Conservation (phyloP, 2,888 invertebrate genomes). For the Hymenopus coronatus region DNA sequence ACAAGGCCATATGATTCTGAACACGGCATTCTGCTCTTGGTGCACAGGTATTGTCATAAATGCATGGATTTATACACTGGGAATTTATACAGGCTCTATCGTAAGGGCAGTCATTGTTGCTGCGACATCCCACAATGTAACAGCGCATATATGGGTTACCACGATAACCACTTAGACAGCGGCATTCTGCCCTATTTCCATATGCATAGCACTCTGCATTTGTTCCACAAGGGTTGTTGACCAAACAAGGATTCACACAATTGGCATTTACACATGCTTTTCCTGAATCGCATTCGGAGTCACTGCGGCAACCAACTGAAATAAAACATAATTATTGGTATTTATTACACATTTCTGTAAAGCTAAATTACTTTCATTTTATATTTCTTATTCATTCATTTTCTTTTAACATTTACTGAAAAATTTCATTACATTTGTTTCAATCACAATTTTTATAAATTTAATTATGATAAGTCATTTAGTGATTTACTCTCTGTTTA, state of each 20-base stretch:
- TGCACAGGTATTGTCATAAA: conserved; percentile 73
- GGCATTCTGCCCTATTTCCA: conserved; percentile 71
- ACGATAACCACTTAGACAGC: conserved; percentile 76
- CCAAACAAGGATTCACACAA: conserved; percentile 81
- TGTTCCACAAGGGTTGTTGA: conserved; percentile 74
- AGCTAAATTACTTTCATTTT: neutral
- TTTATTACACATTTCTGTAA: neutral
- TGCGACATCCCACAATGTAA: conserved; percentile 75
- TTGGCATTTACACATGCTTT: conserved; percentile 82
- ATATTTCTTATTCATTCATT: too few relatives aligned
- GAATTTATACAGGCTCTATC: conserved; percentile 83
- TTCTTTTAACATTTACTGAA: too few relatives aligned
- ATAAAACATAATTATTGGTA: conserved; percentile 11
- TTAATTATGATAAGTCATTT: too few relatives aligned
- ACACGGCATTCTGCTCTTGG: conserved; percentile 75
- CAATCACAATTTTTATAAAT: too few relatives aligned
- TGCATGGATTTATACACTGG: conserved; percentile 82
- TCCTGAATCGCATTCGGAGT: conserved; percentile 79
- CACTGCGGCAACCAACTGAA: conserved; percentile 72
- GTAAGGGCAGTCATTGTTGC: conserved; percentile 82
- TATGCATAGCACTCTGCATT: conserved; percentile 79
- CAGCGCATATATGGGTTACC: conserved; percentile 76
- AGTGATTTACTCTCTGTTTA: too few relatives aligned
- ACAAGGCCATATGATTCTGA: conserved; percentile 79
- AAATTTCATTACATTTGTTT: too few relatives aligned